Percentiles rank a stretch among this genome's conserved stretches.
phyloP scores from a whole-genome alignment of 1,140 invertebrate genomes.

The Semibalanus balanoides region DNA sequence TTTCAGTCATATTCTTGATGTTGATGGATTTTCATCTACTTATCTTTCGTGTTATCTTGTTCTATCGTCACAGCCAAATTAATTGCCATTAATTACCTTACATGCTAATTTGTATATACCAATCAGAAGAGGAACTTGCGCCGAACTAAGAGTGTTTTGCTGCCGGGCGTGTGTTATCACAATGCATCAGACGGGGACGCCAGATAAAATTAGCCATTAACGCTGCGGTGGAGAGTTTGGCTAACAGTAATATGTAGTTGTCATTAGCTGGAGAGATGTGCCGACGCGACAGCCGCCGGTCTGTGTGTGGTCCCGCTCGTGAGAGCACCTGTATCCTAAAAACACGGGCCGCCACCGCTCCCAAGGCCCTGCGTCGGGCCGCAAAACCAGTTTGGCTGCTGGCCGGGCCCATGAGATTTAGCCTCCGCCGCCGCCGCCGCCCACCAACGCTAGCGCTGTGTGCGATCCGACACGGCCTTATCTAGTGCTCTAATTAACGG shows the following conservation, averaged over 20 bases:
- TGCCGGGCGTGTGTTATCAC: background rate
- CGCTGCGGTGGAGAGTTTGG: background rate
- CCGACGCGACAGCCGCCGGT: background rate
- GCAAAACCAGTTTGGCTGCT: too few relatives aligned
- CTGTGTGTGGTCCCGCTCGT: background rate
- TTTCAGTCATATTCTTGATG: too few relatives aligned
- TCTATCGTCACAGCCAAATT: too few relatives aligned
- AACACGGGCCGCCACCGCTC: background rate
- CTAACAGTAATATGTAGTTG: background rate
- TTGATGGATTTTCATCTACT: too few relatives aligned
- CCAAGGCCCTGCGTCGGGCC: background rate
- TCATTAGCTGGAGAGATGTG: background rate
- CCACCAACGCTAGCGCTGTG: too few relatives aligned
- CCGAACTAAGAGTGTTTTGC: background rate
- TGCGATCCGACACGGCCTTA: too few relatives aligned
- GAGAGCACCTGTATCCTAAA: background rate
- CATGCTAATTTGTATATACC: background rate
- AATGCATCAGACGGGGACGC: background rate
- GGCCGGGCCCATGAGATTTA: too few relatives aligned
- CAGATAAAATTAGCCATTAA: background rate
- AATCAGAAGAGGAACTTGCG: background rate
- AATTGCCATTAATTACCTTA: background rate
- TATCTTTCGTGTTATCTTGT: too few relatives aligned
- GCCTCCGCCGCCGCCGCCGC: too few relatives aligned
- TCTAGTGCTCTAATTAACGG: too few relatives aligned